phyloP scores from a whole-genome alignment of 2,797 vertebrate genomes.

The Myotis myotis region DNA sequence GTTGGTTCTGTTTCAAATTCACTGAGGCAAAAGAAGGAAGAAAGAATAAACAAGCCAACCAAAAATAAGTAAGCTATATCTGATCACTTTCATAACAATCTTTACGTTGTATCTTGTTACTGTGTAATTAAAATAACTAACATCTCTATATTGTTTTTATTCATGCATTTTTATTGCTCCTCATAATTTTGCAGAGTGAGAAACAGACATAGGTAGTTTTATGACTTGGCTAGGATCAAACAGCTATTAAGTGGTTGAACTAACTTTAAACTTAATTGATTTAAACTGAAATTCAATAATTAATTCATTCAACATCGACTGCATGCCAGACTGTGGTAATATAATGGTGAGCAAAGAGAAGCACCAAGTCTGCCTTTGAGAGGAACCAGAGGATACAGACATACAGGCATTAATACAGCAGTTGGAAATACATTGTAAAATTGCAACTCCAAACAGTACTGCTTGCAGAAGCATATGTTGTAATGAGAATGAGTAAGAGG shows the following conservation, averaged over 20 bases:
- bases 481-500: not conserved
- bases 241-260: not conserved
- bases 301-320: not conserved
- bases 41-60: not conserved
- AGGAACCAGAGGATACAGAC: not conserved
- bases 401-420: not conserved
- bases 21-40: not conserved
- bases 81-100: not conserved
- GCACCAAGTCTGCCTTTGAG: not conserved
- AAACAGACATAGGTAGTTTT: not conserved
- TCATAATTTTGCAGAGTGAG: not conserved
- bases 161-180: not conserved
- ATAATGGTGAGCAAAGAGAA: not conserved
- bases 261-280: not conserved
- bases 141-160: not conserved
- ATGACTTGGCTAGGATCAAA: not conserved
- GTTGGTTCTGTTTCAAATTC: not conserved
- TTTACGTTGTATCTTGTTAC: not conserved
- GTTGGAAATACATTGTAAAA: not conserved
- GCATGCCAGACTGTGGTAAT: not conserved
- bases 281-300: not conserved
- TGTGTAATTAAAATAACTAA: not conserved
- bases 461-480: not conserved
- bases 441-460: not conserved
- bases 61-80: not conserved